Percentiles rank a stretch among this genome's conserved stretches.
phyloP scores from a whole-genome alignment of 2,888 invertebrate genomes.

The Leucophora obtusa region DNA sequence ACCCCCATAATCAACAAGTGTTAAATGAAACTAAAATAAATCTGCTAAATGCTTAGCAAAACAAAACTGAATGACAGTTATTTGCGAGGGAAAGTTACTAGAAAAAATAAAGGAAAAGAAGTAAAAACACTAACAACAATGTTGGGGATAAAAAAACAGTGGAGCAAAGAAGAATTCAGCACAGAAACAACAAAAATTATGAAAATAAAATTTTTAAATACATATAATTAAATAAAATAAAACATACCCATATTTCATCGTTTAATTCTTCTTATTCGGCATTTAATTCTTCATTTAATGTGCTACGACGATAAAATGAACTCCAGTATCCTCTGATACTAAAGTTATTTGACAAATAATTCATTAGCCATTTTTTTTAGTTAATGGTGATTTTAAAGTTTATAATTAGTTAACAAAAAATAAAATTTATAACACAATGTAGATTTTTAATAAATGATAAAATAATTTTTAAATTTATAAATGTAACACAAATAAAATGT shows the following conservation, averaged over 20 bases:
- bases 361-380: conserved; percentile 49
- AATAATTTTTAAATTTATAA: too few species aligned
- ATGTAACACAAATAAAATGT: too few species aligned
- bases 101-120: neutral
- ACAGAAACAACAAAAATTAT: too few species aligned
- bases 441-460: too few species aligned
- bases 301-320: conserved; percentile 71
- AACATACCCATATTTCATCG: conserved; percentile 76
- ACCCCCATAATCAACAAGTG: too few species aligned
- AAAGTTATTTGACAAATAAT: conserved; percentile 58
- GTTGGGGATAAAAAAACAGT: neutral
- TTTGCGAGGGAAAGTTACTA: neutral
- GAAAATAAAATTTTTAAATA: neutral
- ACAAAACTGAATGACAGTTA: neutral
- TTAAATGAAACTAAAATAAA: too few species aligned
- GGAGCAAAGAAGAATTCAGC: neutral
- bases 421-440: too few species aligned
- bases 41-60: neutral
- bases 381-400: too few species aligned
- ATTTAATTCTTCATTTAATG: conserved; percentile 73
- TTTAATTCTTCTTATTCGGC: conserved; percentile 74
- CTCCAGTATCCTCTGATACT: too few species aligned
- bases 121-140: too few species aligned
- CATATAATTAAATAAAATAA: conserved; percentile 38
- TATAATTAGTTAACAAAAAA: too few species aligned